Conservation (phyloP, 2,113 vertebrate genomes). For the Aptenodytes patagonicus region DNA sequence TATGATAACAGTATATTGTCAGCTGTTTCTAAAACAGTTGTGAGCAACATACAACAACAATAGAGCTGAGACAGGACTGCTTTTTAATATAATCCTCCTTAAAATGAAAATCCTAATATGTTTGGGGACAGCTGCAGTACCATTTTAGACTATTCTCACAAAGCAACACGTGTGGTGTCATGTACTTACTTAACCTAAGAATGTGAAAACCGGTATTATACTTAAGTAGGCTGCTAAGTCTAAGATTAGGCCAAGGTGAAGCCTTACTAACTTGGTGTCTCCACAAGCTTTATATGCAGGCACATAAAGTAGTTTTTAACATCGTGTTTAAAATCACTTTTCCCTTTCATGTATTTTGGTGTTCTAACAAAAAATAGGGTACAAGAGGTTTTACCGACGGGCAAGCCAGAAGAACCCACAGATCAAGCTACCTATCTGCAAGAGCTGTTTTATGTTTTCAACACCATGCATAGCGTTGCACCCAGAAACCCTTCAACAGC, state of each 20-base stretch:
- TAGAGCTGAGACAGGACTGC: neutral
- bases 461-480: accelerated
- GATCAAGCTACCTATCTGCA: neutral
- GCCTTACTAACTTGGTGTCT: neutral
- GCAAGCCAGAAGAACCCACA: neutral
- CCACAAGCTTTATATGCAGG: neutral
- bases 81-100: neutral
- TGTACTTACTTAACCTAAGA: neutral
- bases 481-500: neutral
- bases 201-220: neutral
- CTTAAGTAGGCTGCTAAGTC: neutral
- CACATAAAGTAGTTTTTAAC: neutral
- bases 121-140: neutral
- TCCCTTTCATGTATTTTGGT: neutral
- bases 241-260: neutral
- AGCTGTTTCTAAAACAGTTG: neutral
- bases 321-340: neutral
- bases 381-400: neutral
- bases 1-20: neutral
- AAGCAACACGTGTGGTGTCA: neutral
- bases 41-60: neutral
- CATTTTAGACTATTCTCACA: neutral
- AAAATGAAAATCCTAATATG: neutral
- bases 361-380: neutral
- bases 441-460: neutral